These are phyloP conservation scores for Gari tellinella DNA, from an alignment of 2,888 invertebrate species.

Conservation along the genomic window DNA sequence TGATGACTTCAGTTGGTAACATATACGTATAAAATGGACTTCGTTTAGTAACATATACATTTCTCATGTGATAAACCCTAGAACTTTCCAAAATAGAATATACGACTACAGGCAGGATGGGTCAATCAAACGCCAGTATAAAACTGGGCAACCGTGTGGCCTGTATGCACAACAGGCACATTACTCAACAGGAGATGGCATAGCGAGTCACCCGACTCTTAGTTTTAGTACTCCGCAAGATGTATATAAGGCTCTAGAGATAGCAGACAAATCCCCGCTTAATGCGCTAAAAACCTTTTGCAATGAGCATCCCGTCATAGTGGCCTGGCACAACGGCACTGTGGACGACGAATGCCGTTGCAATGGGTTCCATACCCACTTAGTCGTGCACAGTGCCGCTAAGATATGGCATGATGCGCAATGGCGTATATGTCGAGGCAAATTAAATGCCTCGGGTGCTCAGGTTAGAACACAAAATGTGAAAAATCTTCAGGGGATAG, in stretches of 20 bases:
- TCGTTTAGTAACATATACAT: too few relatives aligned
- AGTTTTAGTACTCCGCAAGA: background rate
- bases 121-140: too few relatives aligned
- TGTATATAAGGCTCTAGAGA: background rate
- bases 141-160: too few relatives aligned
- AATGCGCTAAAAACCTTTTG: slow-evolving; percentile 9
- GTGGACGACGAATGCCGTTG: slow-evolving; percentile 10
- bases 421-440: background rate
- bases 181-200: too few relatives aligned
- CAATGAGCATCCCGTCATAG: background rate
- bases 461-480: background rate
- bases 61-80: too few relatives aligned
- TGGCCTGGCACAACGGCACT: slow-evolving; percentile 12
- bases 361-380: slow-evolving; percentile 24
- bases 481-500: background rate
- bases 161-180: too few relatives aligned
- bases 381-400: background rate
- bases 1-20: too few relatives aligned
- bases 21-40: too few relatives aligned
- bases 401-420: background rate
- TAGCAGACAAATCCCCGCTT: background rate
- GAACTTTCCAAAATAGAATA: too few relatives aligned
- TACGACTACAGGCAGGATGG: too few relatives aligned
- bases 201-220: too few relatives aligned
- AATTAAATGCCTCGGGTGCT: background rate